Evolutionary conservation across 2,797 vertebrate genomes (phyloP).

Genomic region (Odontamblyopus rebecca): DNA sequence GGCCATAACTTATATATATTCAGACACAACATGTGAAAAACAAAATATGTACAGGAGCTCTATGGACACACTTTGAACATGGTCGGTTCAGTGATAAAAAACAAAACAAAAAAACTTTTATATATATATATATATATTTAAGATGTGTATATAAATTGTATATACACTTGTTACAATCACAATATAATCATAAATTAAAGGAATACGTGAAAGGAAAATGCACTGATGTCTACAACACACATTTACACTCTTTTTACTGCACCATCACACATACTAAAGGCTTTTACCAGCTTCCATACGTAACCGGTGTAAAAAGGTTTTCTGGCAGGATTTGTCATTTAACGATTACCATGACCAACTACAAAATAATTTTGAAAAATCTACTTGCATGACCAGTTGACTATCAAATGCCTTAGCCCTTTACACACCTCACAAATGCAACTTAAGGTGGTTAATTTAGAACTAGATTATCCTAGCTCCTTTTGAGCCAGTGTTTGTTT

Average conservation of each 20-base stretch:
- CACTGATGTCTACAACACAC: slow-evolving; percentile 31
- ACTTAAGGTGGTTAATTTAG: slow-evolving; percentile 10
- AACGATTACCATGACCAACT: neutral
- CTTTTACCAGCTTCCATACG: slow-evolving; percentile 7
- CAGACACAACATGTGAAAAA: slow-evolving; percentile 42
- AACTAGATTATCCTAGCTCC: neutral
- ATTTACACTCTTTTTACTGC: slow-evolving; percentile 13
- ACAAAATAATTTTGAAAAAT: neutral
- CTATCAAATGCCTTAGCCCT: neutral
- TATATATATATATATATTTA: slow-evolving; percentile 52
- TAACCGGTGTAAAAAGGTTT: neutral
- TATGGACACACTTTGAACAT: slow-evolving; percentile 67
- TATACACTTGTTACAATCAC: slow-evolving; percentile 78
- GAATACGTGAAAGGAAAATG: slow-evolving; percentile 70
- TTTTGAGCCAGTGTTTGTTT: slow-evolving; percentile 1
- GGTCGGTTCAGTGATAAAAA: slow-evolving; percentile 63
- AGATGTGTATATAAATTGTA: slow-evolving; percentile 69
- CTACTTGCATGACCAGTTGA: neutral
- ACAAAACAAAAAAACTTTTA: slow-evolving; percentile 1
- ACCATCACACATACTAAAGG: slow-evolving; percentile 1
- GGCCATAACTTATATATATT: slow-evolving; percentile 59
- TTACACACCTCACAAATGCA: neutral
- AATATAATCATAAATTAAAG: slow-evolving; percentile 80
- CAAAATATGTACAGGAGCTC: slow-evolving; percentile 68
- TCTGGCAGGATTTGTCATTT: slow-evolving; percentile 1